Evolutionary conservation across 2,797 vertebrate genomes (phyloP), one percentile per base, ranked within the genome.

Genomic region (Parambassis ranga): DNA sequence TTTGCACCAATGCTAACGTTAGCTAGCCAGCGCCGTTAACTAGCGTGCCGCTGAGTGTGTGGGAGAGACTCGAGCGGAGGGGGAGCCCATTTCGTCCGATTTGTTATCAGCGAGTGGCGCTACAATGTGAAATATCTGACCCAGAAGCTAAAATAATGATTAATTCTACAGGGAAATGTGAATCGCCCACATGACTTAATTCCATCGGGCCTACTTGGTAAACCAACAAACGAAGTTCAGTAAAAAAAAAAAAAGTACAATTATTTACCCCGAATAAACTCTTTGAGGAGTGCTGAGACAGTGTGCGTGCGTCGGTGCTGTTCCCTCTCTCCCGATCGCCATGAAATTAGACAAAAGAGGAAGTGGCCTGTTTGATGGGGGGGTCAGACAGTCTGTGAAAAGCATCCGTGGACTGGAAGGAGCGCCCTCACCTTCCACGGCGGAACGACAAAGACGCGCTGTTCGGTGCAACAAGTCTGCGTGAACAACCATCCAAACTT

Each of bases 251-350:
- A 42, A 59, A 44, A 27, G 0, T 41, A 64, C 10, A 52, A 73
- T 84, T 89, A 88, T 90, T 92, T 91, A 91, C 89, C 90, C 84
- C 59, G 62, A 79, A 65, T 79, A 78, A 87, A 86, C 82, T 90
- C 86, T 91, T 87, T 84, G 22, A 73, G 60, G 85, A 88, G 88
- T 84, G 84, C 79, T 37, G 88, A 87, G 80, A 84, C 79, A 83
- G 87, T 88, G 83, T 87, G 90, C 85, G 86, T 87, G 86, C 79
- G 84, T 88, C 87, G 81, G 82, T 57, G 72, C 65, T 86, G 87
- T 89, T 92, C 92, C 88, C 91, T 90, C 90, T 90, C 91, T 92
- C 90, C 87, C 85, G 83, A 89, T 93, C 91, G 91, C 92, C 93
- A 93, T 93, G 85, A 92, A 94, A 93, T 87, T 82, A 83, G 88